Conservation (phyloP, 2,888 invertebrate species). For the Spialia ferax region DNA sequence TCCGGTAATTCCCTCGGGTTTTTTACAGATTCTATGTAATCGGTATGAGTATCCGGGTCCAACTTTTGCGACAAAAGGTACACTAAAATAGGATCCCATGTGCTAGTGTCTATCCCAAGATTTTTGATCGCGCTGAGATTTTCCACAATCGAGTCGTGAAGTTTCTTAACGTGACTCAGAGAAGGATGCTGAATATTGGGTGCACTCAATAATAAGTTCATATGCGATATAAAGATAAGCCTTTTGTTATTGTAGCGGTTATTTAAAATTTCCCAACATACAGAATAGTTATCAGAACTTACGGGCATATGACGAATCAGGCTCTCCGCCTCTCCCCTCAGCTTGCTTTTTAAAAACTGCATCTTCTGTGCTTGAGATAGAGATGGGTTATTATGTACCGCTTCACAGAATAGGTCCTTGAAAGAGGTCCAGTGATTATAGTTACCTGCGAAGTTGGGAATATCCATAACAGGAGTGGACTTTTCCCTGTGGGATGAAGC, state of each 20-base stretch:
- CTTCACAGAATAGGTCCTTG: constrained; percentile 13
- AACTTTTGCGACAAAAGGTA: background rate
- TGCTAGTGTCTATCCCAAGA: background rate
- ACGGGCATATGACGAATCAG: constrained; percentile 12
- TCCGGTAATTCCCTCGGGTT: background rate
- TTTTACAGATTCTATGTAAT: constrained; percentile 3
- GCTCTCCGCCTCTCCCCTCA: constrained; percentile 19
- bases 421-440: constrained; percentile 18
- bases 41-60: background rate
- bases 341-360: constrained; percentile 13
- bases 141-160: background rate
- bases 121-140: background rate
- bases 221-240: constrained; percentile 2
- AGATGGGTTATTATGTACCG: constrained; percentile 10
- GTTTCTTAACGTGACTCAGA: background rate
- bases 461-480: constrained; percentile 13
- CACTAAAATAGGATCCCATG: background rate
- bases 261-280: constrained; percentile 22
- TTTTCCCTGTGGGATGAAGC: constrained; percentile 13
- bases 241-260: constrained; percentile 6
- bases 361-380: constrained; percentile 19
- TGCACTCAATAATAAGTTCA: background rate
- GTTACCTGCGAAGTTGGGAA: constrained; percentile 7
- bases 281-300: constrained; percentile 10
- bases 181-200: constrained; percentile 7